These are phyloP conservation scores for Nerophis ophidion DNA, from an alignment of 2,113 vertebrate genomes.

Conservation along the genomic window DNA sequence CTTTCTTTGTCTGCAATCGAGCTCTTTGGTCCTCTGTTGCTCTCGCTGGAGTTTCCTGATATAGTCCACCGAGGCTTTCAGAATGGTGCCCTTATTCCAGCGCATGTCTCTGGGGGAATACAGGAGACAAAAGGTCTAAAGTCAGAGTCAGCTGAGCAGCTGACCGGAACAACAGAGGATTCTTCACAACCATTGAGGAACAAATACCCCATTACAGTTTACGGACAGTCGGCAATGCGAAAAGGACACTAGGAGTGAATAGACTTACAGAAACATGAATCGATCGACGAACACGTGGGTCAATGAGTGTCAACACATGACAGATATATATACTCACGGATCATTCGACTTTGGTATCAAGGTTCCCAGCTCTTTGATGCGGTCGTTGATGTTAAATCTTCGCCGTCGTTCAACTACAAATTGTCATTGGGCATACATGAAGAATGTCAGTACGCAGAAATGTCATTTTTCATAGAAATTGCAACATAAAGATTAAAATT, in stretches of 20 bases:
- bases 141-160: conserved; percentile 56
- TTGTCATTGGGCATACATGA: not conserved
- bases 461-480: not conserved
- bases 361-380: conserved; percentile 88
- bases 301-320: not conserved
- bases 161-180: conserved; percentile 43
- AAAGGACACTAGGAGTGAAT: not conserved
- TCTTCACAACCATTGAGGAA: conserved; percentile 61
- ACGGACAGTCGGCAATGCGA: not conserved
- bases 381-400: conserved; percentile 90
- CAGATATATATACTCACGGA: conserved; percentile 74
- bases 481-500: too few relatives aligned
- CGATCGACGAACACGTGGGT: not conserved
- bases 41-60: conserved; percentile 90
- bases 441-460: not conserved
- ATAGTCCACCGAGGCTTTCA: conserved; percentile 93
- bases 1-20: conserved; percentile 84
- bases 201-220: conserved; percentile 11
- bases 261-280: not conserved
- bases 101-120: conserved; percentile 81
- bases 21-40: conserved; percentile 86
- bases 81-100: conserved; percentile 95
- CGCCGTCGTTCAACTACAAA: conserved; percentile 82
- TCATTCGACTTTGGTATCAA: conserved; percentile 88
- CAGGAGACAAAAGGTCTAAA: conserved; percentile 54